Evolutionary conservation across 2,797 vertebrate species (phyloP).

Genomic region (Bucorvus abyssinicus): DNA sequence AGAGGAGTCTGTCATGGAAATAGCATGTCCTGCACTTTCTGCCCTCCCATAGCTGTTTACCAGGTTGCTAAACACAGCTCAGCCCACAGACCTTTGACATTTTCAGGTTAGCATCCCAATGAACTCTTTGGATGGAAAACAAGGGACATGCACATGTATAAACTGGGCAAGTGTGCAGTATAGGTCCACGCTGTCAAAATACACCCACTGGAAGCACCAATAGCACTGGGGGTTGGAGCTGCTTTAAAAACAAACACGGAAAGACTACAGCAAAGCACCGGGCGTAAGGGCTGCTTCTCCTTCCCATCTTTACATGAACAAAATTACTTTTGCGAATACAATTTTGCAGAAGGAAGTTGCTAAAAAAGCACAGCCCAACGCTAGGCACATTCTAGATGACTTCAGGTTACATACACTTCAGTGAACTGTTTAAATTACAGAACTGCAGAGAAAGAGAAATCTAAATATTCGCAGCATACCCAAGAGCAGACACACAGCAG

Average conservation of each 20-base stretch:
- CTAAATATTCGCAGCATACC: slow-evolving; percentile 16
- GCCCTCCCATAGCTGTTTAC: neutral
- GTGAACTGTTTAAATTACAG: neutral
- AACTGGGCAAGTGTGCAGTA: fast-evolving
- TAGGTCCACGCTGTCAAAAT: neutral
- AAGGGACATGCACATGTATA: fast-evolving
- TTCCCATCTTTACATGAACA: neutral
- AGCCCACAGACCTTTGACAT: slow-evolving; percentile 46
- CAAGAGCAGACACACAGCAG: neutral
- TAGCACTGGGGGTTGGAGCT: neutral
- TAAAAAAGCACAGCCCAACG: neutral
- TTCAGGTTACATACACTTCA: slow-evolving; percentile 42
- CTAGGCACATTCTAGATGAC: neutral
- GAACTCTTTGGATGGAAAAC: neutral
- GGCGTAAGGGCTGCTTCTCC: fast-evolving
- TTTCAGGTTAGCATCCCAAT: neutral
- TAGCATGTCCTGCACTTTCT: neutral
- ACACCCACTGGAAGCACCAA: slow-evolving; percentile 5
- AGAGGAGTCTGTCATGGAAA: neutral
- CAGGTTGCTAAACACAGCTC: neutral
- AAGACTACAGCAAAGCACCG: neutral
- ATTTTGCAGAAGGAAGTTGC: neutral
- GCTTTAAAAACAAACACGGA: neutral
- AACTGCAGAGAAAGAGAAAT: neutral
- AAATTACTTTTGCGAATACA: neutral